Conservation (phyloP, 1,140 invertebrate genomes). For the Nephila pilipes region DNA sequence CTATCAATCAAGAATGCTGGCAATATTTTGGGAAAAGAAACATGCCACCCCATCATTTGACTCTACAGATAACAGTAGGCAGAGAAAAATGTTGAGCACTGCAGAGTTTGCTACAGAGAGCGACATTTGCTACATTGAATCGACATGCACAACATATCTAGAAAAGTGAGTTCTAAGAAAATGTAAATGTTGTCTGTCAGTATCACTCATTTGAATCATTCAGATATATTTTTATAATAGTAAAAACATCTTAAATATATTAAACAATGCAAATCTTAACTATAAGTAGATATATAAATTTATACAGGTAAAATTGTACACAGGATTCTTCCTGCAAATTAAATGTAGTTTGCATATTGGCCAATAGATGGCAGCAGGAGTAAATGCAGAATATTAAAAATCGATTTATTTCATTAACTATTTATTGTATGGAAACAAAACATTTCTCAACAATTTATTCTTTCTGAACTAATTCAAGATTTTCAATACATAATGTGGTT, state of each 20-base stretch:
- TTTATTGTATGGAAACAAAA: no score
- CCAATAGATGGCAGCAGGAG: no score
- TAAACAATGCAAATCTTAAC: not conserved
- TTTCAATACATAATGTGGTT: no score
- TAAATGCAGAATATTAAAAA: no score
- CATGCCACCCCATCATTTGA: constrained; percentile 68
- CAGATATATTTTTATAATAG: not conserved
- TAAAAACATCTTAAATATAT: not conserved
- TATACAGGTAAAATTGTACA: no score
- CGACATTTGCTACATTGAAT: constrained; percentile 72
- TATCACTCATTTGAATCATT: not conserved
- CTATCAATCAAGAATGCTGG: not conserved
- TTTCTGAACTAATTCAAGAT: no score
- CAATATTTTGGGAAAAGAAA: not conserved
- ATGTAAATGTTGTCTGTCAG: constrained; percentile 11
- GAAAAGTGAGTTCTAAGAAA: constrained; percentile 31
- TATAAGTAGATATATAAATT: no score
- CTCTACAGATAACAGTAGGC: constrained; percentile 71
- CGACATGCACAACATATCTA: constrained; percentile 72
- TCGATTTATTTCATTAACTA: no score
- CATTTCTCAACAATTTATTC: no score
- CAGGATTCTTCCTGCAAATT: no score
- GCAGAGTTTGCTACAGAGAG: constrained; percentile 73
- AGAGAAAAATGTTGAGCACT: constrained; percentile 70
- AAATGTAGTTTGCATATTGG: no score